phyloP scores from a whole-genome alignment of 1,140 invertebrate species.

The Papilio polytes region DNA sequence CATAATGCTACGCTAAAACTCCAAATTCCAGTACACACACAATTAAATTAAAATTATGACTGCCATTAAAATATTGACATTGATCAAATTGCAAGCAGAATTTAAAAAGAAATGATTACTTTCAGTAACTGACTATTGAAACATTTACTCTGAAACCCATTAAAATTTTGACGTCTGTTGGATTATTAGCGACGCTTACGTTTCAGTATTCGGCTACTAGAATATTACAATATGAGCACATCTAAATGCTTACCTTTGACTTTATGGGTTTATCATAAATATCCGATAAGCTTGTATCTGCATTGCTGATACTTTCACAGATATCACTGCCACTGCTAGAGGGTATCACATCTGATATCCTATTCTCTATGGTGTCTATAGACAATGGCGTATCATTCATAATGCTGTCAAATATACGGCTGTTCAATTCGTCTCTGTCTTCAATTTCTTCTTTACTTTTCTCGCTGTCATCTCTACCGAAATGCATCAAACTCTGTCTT shows the following conservation, averaged over 20 bases:
- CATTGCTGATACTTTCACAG: background rate
- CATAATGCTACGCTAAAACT: no score
- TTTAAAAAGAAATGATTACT: no score
- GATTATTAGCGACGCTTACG: no score
- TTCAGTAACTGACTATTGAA: no score
- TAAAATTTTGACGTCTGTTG: no score
- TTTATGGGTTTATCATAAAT: conserved; percentile 60
- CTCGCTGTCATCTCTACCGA: conserved; percentile 58
- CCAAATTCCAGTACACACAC: no score
- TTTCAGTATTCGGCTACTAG: background rate
- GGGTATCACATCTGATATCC: conserved; percentile 45
- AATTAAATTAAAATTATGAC: no score
- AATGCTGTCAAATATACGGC: conserved; percentile 51
- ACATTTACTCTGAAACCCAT: no score
- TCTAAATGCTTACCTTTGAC: conserved; percentile 58
- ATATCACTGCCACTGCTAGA: conserved; percentile 51
- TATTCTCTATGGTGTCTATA: conserved; percentile 54
- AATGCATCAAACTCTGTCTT: conserved; percentile 84
- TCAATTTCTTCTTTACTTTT: conserved; percentile 57
- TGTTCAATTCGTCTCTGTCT: conserved; percentile 53
- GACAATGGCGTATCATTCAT: conserved; percentile 55
- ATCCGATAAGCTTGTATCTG: conserved; percentile 44
- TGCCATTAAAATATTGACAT: no score
- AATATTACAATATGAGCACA: background rate
- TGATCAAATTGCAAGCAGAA: no score